Evolutionary conservation across 2,888 invertebrate genomes (phyloP), one percentile per base, ranked within the genome.

Genomic region (Imbricaverruca yamaguchii): DNA sequence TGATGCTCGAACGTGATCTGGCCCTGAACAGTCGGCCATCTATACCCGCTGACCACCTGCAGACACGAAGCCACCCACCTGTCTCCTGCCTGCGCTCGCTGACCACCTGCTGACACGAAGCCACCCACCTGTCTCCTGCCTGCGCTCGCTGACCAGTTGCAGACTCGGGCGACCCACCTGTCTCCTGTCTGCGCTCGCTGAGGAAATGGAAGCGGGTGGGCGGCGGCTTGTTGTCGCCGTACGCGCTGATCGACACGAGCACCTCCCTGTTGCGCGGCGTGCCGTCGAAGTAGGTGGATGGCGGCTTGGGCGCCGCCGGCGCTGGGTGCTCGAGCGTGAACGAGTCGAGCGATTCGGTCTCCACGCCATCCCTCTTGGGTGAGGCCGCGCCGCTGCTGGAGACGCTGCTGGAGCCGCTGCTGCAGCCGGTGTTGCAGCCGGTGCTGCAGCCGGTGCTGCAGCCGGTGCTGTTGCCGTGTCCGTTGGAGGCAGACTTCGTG

Each of bases 321-420:
- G 89, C 88, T 55, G 92, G 91, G 85, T 92, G 91, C 84, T 91
- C 92, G 84, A 93, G 86, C 85, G 91, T 91, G 87, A 91, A 93
- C 10, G 93, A 93, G 86, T 93, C 93, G 84, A 93, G 88, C 53
- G 93, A 93, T 85, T 93, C 92, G 89, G 93, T 90, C 87, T 93
- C 93, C 18, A 92, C 93, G 63, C 90, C 89, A 83, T 59, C 59
- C 12, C 12, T 15, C 12, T 11, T 11, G 12, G 59, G 59, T 15
- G 59, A 15, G 12, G 69, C 39, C 3, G 21, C 25, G 15, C 15
- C 18, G 39, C 69, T 15, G 69, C 69, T 53, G 53, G 18, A 3
- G 67, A 8, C 12, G 53, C 18, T 18, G 69, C 53, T 69, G 69
- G 25, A 23, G 25, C 57, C 57, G 57, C 10, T 57, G 57, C 57